A percentile compares a stretch with the other conserved stretches of the same genome.
Evolutionary conservation across 2,888 invertebrate genomes (phyloP).

Genomic region (Ypsolopha sequella): DNA sequence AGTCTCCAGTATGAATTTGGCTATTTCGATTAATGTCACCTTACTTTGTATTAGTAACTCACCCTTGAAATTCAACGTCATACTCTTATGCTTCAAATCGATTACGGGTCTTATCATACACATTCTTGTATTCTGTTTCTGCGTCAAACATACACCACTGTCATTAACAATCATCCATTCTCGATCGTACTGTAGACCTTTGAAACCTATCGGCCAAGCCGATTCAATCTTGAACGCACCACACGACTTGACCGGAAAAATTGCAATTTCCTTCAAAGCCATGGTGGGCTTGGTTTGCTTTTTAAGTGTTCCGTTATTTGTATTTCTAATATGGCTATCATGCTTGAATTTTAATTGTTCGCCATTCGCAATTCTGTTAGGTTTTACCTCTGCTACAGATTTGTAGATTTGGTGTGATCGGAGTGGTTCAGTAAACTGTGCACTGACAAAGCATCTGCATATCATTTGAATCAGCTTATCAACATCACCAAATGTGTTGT

Average conservation of each 20-base stretch:
- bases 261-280: constrained; percentile 38
- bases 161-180: constrained; percentile 93
- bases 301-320: too few relatives aligned
- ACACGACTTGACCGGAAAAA: constrained; percentile 95
- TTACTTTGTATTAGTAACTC: constrained; percentile 14
- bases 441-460: constrained; percentile 77
- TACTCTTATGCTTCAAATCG: constrained; percentile 62
- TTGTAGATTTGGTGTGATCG: too few relatives aligned
- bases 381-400: too few relatives aligned
- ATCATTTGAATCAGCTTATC: constrained; percentile 81
- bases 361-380: too few relatives aligned
- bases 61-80: constrained; percentile 76
- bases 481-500: constrained; percentile 82
- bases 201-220: constrained; percentile 79
- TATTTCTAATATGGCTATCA: too few relatives aligned
- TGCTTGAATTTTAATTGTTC: too few relatives aligned
- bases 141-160: constrained; percentile 86
- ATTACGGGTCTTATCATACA: constrained; percentile 83
- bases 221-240: constrained; percentile 77
- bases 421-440: background rate
- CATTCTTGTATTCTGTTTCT: constrained; percentile 85
- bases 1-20: too few relatives aligned
- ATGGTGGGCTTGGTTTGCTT: constrained; percentile 13
- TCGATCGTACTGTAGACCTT: constrained; percentile 90
- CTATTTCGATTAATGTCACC: too few relatives aligned